Evolutionary conservation across 2,888 invertebrate species (phyloP).

Genomic region (Pseudococcus viburni): DNA sequence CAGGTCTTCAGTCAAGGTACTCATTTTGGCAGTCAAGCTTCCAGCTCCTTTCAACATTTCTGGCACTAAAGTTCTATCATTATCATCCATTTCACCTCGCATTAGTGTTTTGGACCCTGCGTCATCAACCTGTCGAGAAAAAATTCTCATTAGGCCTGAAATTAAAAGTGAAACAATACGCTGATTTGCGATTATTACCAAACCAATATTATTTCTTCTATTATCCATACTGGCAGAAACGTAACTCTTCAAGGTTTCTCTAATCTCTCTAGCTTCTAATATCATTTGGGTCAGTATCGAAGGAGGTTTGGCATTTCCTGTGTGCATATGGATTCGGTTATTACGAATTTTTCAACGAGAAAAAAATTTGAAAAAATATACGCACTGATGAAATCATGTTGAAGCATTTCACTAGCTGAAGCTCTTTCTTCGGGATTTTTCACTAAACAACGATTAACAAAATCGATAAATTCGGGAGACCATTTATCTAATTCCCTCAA

Average conservation of each 20-base stretch:
- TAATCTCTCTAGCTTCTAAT: slow-evolving; percentile 92
- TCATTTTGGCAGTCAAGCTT: slow-evolving; percentile 67
- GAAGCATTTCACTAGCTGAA: slow-evolving; percentile 88
- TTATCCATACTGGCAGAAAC: slow-evolving; percentile 79
- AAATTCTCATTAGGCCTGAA: not conserved
- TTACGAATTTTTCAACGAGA: not conserved
- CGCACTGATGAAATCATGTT: slow-evolving; percentile 90
- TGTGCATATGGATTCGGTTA: slow-evolving; percentile 69
- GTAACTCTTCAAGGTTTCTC: slow-evolving; percentile 85
- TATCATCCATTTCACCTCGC: slow-evolving; percentile 77
- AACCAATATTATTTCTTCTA: slow-evolving; percentile 73
- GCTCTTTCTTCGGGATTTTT: slow-evolving; percentile 96
- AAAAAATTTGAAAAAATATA: not conserved
- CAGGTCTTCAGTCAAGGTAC: slow-evolving; percentile 76
- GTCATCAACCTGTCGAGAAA: slow-evolving; percentile 75
- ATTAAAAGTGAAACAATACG: not conserved
- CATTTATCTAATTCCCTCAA: slow-evolving; percentile 97
- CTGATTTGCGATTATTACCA: not conserved
- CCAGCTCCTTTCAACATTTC: slow-evolving; percentile 69
- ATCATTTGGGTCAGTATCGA: slow-evolving; percentile 91
- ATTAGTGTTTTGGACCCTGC: slow-evolving; percentile 81
- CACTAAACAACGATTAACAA: slow-evolving; percentile 92
- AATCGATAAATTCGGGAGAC: slow-evolving; percentile 97
- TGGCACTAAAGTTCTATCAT: slow-evolving; percentile 78
- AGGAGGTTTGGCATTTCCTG: slow-evolving; percentile 87